A percentile compares a stretch with the other conserved stretches of the same genome.
These are phyloP conservation scores for Nymphalis urticae DNA, from an alignment of 2,888 invertebrate species.

Conservation along the genomic window DNA sequence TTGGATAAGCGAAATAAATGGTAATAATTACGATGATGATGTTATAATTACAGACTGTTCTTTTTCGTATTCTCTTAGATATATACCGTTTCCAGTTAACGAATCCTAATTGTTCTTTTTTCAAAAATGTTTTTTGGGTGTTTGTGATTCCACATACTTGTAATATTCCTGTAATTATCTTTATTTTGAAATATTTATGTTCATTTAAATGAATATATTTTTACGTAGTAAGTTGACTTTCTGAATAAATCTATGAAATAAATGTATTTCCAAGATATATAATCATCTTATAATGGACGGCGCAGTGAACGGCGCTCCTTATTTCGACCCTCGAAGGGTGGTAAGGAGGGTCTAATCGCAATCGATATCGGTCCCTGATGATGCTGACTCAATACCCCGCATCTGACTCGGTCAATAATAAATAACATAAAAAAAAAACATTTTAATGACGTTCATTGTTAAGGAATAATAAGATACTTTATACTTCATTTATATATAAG, in stretches of 20 bases:
- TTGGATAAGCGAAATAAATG: too few species aligned
- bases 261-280: too few species aligned
- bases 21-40: too few species aligned
- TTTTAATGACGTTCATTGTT: constrained; percentile 4
- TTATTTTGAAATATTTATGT: too few species aligned
- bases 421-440: constrained; percentile 15
- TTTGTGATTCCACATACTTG: too few species aligned
- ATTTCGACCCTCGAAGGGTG: constrained; percentile 45
- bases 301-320: constrained; percentile 37
- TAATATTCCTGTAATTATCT: too few species aligned
- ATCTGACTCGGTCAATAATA: constrained; percentile 12
- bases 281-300: background rate
- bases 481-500: background rate
- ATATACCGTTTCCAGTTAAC: too few species aligned
- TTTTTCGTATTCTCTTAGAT: too few species aligned
- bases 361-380: constrained; percentile 48
- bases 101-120: too few species aligned
- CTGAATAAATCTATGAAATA: background rate
- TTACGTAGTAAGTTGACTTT: background rate
- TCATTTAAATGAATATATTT: too few species aligned
- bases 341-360: constrained; percentile 53
- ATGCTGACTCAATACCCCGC: constrained; percentile 42
- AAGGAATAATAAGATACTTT: background rate
- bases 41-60: too few species aligned
- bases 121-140: too few species aligned